phyloP scores from a whole-genome alignment of 2,113 vertebrate species.

The Turnix velox region DNA sequence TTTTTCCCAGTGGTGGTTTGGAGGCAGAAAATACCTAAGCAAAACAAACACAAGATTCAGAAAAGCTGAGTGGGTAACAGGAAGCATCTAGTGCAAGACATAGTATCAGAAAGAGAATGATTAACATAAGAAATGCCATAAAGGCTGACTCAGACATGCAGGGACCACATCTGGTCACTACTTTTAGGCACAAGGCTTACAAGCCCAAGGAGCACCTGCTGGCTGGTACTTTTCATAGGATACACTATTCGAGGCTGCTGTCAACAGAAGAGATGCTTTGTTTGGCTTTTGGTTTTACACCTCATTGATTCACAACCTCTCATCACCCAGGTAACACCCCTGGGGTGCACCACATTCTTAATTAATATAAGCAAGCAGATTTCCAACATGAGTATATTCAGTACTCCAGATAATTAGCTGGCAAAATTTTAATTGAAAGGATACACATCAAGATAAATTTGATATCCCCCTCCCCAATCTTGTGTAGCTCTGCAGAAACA shows the following conservation, averaged over 20 bases:
- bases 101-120: background rate
- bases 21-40: background rate
- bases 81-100: background rate
- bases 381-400: background rate
- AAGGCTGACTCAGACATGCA: background rate
- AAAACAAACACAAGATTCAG: background rate
- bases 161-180: background rate
- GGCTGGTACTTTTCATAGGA: background rate
- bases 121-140: background rate
- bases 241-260: background rate
- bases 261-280: background rate
- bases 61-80: background rate
- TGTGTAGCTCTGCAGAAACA: background rate
- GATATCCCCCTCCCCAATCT: background rate
- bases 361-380: background rate
- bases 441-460: background rate
- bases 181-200: background rate
- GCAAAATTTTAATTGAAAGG: background rate
- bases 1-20: too few species aligned
- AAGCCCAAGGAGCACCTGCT: background rate
- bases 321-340: background rate
- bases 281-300: background rate
- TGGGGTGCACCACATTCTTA: background rate
- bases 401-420: background rate
- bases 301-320: background rate